Evolutionary conservation across 2,113 vertebrate species (phyloP).

Genomic region (Nannospalax galili): DNA sequence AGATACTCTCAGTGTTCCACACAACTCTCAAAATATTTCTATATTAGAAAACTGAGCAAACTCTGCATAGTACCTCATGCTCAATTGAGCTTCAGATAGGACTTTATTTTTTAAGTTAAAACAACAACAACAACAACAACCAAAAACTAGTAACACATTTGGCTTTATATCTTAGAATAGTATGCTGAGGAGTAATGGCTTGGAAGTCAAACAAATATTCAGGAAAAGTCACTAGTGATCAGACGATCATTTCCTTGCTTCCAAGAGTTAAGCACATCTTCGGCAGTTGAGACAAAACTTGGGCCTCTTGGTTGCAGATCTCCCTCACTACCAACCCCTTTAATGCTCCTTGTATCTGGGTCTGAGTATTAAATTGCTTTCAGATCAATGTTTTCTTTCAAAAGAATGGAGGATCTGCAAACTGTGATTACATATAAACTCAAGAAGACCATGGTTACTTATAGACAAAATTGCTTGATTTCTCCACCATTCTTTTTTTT

Average conservation of each 20-base stretch:
- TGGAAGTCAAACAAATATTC: constrained; percentile 58
- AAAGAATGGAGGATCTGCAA: neutral
- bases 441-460: neutral
- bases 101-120: neutral
- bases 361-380: constrained; percentile 33
- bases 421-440: neutral
- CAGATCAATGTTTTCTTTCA: constrained; percentile 32
- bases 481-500: constrained; percentile 42
- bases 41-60: constrained; percentile 66
- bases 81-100: constrained; percentile 69
- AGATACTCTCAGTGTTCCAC: constrained; percentile 40
- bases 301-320: neutral
- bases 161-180: constrained; percentile 60
- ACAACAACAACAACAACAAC: neutral
- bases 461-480: neutral
- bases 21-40: constrained; percentile 64
- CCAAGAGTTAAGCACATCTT: constrained; percentile 29
- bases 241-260: constrained; percentile 42
- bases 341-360: neutral
- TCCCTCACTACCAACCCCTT: neutral
- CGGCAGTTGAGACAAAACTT: constrained; percentile 19
- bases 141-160: constrained; percentile 68
- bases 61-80: constrained; percentile 74
- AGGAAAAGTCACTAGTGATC: constrained; percentile 49
- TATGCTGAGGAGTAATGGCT: constrained; percentile 66